Percentiles rank a stretch among this genome's conserved stretches.
phyloP scores from a whole-genome alignment of 2,888 invertebrate species.

The Liopterus haemorrhoidalis region DNA sequence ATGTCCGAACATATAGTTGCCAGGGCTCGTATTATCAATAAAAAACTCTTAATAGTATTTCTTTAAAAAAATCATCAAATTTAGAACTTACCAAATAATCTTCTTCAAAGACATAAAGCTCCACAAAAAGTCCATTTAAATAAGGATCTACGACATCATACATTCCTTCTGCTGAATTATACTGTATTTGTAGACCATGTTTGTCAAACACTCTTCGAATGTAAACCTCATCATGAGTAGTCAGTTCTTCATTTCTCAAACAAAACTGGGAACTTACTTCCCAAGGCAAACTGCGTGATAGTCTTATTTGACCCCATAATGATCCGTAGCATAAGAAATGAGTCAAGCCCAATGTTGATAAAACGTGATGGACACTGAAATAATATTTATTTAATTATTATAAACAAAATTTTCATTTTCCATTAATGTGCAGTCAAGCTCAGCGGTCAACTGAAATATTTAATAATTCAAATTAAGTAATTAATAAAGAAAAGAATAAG shows the following conservation, averaged over 20 bases:
- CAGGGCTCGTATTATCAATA: neutral
- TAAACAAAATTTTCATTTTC: too few relatives aligned
- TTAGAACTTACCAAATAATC: conserved; percentile 42
- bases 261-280: conserved; percentile 50
- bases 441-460: too few relatives aligned
- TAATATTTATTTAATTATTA: conserved; percentile 18
- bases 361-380: conserved; percentile 43
- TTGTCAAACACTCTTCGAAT: conserved; percentile 48
- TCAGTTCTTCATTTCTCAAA: conserved; percentile 46
- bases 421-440: too few relatives aligned
- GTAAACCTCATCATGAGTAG: conserved; percentile 46
- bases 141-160: conserved; percentile 44
- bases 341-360: conserved; percentile 46
- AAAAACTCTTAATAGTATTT: too few relatives aligned
- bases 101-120: conserved; percentile 49
- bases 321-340: conserved; percentile 54
- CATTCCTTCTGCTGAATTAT: conserved; percentile 48
- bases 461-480: too few relatives aligned
- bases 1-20: too few relatives aligned
- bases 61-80: neutral
- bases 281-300: conserved; percentile 51
- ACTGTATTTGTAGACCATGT: conserved; percentile 45
- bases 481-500: too few relatives aligned
- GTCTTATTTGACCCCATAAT: conserved; percentile 53
- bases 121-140: conserved; percentile 39